Conservation (phyloP, 2,113 vertebrate species). For the Cavia aperea region DNA sequence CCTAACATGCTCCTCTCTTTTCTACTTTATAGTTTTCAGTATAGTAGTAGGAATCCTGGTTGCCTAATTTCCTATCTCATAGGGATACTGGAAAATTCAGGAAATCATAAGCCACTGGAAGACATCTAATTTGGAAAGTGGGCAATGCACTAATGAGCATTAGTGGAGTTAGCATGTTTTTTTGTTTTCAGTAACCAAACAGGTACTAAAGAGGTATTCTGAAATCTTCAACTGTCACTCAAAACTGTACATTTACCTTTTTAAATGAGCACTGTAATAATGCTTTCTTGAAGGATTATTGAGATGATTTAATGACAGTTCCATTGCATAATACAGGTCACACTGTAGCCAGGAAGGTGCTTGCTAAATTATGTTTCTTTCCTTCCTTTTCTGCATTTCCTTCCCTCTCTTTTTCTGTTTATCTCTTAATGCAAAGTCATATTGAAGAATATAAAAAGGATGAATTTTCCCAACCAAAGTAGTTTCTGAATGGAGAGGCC, state of each 20-base stretch:
- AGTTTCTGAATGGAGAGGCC: slow-evolving; percentile 27
- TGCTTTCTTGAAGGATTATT: neutral
- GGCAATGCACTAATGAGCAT: neutral
- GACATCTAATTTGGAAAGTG: slow-evolving; percentile 2
- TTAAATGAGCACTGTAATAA: neutral
- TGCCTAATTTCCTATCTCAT: neutral
- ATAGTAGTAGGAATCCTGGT: neutral
- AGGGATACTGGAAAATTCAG: neutral
- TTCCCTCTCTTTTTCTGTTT: neutral
- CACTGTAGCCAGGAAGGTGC: neutral
- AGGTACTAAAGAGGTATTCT: neutral
- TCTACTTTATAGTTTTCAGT: neutral
- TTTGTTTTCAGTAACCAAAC: neutral
- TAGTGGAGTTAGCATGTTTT: neutral
- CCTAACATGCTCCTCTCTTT: neutral
- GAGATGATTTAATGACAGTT: neutral
- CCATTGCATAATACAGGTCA: neutral
- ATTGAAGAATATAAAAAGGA: slow-evolving; percentile 31
- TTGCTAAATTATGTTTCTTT: neutral
- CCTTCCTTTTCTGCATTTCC: neutral
- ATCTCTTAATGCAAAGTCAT: slow-evolving; percentile 48
- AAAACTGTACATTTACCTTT: neutral
- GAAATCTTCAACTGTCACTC: neutral
- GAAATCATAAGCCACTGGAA: neutral
- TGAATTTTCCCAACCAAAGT: slow-evolving; percentile 36